Evolutionary conservation across 1,140 invertebrate species (phyloP), one percentile per base, ranked within the genome.

Genomic region (Theocolax elegans): DNA sequence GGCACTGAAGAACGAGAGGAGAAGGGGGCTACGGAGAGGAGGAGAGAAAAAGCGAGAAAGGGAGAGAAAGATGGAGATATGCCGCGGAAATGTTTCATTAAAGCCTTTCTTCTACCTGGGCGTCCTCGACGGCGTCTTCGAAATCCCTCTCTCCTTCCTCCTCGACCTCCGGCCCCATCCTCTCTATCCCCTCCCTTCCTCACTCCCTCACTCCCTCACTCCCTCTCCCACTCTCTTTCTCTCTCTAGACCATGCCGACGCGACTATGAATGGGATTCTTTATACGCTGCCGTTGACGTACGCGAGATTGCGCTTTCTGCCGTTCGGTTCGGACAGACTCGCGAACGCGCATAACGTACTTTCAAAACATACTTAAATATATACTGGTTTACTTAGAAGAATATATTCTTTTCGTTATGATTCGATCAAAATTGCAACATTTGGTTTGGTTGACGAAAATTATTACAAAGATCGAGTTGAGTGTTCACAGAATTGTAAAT

Each of bases 251-350:
- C n/a, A 7, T 21, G 2, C 49, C 25, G 25, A 27, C n/a, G 21
- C 40, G 42, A 48, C 42, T 67, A 58, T 67, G 64, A 67, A 67
- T 67, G 64, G 42, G 40, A 67, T 67, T 67, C 64, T 25, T 67
- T 25, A 53, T 40, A 31, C 27, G 46, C 38, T 35, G 38, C 56
- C 38, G 51, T 3, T 19, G 56, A 13, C 35, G n/a, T 25, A 6
- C 56, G 56, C 38, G 56, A 15, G 1, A 35, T 7, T 25, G 53
- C 38, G 8, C 10, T n/a, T n/a, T n/a, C n/a, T 7, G 35, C 35
- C 29, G 9, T 3, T 6, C 38, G 8, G n/a, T 10, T 42, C 21
- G 53, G 53, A 56, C n/a, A n/a, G 3, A 4, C 49, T 4, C 53
- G 51, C 27, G 51, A 31, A 17, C 17, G 51, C 31, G 25, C 31